Conservation (phyloP, 2,797 vertebrate genomes). For the Lemur catta region DNA sequence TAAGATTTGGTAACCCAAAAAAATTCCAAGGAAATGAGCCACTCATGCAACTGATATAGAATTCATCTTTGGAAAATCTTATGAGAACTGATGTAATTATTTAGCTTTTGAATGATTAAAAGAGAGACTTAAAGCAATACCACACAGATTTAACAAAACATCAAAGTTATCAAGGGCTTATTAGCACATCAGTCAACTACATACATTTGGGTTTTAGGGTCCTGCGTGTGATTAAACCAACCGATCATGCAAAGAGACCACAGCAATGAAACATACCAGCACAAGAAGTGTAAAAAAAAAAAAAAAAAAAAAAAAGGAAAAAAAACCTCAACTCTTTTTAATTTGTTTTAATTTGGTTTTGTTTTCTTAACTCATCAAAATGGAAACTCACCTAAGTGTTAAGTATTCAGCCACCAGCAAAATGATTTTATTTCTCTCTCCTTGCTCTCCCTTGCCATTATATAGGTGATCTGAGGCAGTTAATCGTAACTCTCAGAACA, state of each 20-base stretch:
- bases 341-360: background rate
- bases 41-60: slow-evolving; percentile 68
- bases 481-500: background rate
- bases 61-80: slow-evolving; percentile 76
- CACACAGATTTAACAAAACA: slow-evolving; percentile 58
- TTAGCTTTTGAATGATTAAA: slow-evolving; percentile 77
- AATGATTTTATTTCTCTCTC: background rate
- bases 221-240: background rate
- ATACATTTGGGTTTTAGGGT: slow-evolving; percentile 22
- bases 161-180: slow-evolving; percentile 64
- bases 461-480: background rate
- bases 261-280: background rate
- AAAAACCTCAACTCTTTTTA: background rate
- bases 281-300: background rate
- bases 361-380: background rate
- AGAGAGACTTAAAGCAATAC: slow-evolving; percentile 59
- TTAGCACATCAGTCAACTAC: slow-evolving; percentile 1
- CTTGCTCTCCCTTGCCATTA: background rate
- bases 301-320: background rate
- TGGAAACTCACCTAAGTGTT: background rate
- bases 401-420: background rate
- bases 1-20: slow-evolving; percentile 68
- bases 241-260: background rate
- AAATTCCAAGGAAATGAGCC: slow-evolving; percentile 73
- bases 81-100: slow-evolving; percentile 75